phyloP scores from a whole-genome alignment of 2,113 vertebrate genomes.

The Hymenochirus boettgeri region DNA sequence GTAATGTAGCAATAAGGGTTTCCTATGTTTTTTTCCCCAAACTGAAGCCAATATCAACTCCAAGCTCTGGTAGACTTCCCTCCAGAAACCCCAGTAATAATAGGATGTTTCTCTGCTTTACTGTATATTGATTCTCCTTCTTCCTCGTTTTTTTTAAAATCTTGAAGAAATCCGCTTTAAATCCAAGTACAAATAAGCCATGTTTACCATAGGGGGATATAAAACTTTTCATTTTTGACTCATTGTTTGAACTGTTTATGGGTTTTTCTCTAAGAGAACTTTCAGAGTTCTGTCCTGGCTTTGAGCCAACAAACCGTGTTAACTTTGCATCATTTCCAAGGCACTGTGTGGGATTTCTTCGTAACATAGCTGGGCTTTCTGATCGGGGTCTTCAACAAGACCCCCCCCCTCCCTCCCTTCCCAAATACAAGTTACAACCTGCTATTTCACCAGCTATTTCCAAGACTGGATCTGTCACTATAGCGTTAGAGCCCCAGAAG shows the following conservation, averaged over 20 bases:
- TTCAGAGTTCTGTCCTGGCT: constrained; percentile 70
- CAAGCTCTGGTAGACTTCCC: constrained; percentile 43
- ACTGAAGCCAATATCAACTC: constrained; percentile 60
- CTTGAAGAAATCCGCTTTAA: constrained; percentile 67
- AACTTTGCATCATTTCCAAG: constrained; percentile 70
- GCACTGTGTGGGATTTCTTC: constrained; percentile 57
- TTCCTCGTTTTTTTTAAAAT: constrained; percentile 56
- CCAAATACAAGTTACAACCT: constrained; percentile 59
- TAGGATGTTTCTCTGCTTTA: constrained; percentile 64
- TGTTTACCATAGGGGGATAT: constrained; percentile 65
- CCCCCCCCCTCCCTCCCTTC: constrained; percentile 51
- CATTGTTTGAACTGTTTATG: constrained; percentile 72
- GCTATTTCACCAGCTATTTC: constrained; percentile 63
- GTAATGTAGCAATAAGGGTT: constrained; percentile 66
- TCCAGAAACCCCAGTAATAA: constrained; percentile 58
- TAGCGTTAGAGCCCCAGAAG: too few relatives aligned
- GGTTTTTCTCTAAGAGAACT: constrained; percentile 70
- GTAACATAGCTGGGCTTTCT: constrained; percentile 61
- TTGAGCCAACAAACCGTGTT: constrained; percentile 59
- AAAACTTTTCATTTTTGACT: constrained; percentile 66
- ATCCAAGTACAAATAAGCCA: constrained; percentile 70
- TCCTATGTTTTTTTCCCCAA: constrained; percentile 54
- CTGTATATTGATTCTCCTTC: constrained; percentile 67
- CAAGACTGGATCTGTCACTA: too few relatives aligned
- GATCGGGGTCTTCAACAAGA: constrained; percentile 49